These are phyloP conservation scores for Bemisia tabaci DNA, from an alignment of 1,140 invertebrate genomes.

Conservation along the genomic window DNA sequence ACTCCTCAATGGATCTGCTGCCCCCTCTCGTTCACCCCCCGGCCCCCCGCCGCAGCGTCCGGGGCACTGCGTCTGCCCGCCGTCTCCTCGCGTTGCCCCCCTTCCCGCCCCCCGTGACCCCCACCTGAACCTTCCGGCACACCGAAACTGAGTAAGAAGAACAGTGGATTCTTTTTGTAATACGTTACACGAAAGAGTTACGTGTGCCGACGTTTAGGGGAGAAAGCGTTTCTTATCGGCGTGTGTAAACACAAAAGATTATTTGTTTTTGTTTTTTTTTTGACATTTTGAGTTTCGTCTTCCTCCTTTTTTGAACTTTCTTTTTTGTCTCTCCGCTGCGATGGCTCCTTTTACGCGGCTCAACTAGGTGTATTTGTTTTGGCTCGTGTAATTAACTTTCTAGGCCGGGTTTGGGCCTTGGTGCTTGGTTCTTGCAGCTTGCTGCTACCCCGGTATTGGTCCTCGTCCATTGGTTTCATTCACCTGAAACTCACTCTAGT, in stretches of 20 bases:
- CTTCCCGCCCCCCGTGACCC: too few relatives aligned
- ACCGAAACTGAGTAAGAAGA: background rate
- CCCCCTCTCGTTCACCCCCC: background rate
- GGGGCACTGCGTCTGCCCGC: background rate
- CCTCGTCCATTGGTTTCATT: too few relatives aligned
- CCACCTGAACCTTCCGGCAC: background rate
- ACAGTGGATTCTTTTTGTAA: background rate
- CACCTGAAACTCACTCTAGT: too few relatives aligned
- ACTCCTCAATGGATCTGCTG: background rate
- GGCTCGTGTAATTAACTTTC: background rate
- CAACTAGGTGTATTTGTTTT: background rate
- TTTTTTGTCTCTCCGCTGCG: background rate
- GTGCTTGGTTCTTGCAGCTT: too few relatives aligned
- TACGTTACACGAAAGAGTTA: background rate
- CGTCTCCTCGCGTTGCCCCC: background rate
- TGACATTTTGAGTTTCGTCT: background rate
- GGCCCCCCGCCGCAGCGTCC: background rate
- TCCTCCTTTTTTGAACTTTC: background rate
- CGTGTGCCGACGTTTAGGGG: background rate
- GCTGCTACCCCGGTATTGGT: too few relatives aligned
- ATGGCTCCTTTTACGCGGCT: background rate
- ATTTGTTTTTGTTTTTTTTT: background rate
- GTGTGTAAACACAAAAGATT: background rate
- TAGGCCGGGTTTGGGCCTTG: background rate
- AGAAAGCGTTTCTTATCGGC: background rate